These are phyloP conservation scores for Chelon auratus DNA, from an alignment of 2,797 vertebrate genomes.

Conservation along the genomic window DNA sequence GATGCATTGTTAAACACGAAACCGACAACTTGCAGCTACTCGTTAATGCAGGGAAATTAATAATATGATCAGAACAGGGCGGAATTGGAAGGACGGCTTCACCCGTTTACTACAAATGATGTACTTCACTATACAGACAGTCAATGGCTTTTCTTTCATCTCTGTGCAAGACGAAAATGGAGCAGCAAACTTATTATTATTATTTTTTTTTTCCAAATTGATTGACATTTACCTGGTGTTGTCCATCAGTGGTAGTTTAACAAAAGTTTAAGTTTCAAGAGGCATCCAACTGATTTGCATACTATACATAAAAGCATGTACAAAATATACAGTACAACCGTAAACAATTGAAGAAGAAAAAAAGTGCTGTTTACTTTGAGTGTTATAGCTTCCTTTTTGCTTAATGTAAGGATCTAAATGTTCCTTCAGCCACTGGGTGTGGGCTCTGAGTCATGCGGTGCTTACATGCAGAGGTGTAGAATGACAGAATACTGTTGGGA, in stretches of 20 bases:
- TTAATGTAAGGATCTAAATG: neutral
- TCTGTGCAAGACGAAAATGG: neutral
- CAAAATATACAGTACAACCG: too few relatives aligned
- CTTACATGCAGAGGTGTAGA: slow-evolving; percentile 46
- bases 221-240: too few relatives aligned
- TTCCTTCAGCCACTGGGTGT: neutral
- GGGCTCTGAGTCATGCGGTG: slow-evolving; percentile 21
- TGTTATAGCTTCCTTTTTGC: neutral
- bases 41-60: neutral
- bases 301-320: too few relatives aligned
- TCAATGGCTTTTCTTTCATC: neutral
- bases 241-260: too few relatives aligned
- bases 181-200: too few relatives aligned
- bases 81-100: too few relatives aligned
- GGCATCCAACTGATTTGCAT: too few relatives aligned
- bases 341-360: too few relatives aligned
- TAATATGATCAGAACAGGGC: neutral
- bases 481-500: slow-evolving; percentile 37
- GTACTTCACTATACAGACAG: neutral
- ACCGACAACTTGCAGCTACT: neutral
- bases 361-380: neutral
- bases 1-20: slow-evolving; percentile 14
- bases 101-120: too few relatives aligned
- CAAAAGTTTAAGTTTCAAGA: too few relatives aligned
- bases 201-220: too few relatives aligned